Conservation (phyloP, 2,888 invertebrate species). For the Pimpla rufipes region DNA sequence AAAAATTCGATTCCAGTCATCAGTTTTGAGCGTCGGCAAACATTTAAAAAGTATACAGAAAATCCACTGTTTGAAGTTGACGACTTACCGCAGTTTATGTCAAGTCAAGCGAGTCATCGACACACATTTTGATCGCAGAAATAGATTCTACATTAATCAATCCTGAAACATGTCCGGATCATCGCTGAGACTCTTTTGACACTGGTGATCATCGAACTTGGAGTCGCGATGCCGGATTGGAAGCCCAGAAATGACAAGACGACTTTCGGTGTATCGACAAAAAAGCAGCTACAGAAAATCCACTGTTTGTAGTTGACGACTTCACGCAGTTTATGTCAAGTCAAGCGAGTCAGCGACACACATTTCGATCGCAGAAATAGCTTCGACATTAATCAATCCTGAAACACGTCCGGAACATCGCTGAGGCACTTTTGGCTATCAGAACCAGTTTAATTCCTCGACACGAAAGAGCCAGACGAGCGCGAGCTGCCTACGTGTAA, state of each 20-base stretch:
- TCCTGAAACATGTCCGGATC: constrained; percentile 31
- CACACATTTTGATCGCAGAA: no score
- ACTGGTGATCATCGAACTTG: constrained; percentile 58
- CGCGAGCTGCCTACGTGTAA: constrained; percentile 41
- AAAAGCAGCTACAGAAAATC: neutral
- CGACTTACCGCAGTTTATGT: no score
- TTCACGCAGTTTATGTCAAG: no score
- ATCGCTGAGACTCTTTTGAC: constrained; percentile 75
- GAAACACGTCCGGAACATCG: neutral
- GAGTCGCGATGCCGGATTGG: neutral
- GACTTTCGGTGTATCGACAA: neutral
- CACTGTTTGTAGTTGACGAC: no score
- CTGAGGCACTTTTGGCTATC: constrained; percentile 17
- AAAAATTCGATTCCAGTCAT: no score
- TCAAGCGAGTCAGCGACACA: no score
- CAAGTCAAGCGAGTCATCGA: no score
- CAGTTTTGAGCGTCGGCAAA: no score
- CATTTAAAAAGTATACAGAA: no score
- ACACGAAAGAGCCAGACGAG: no score
- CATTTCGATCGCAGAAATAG: neutral
- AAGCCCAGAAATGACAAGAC: neutral
- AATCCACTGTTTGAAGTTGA: no score
- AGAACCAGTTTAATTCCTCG: constrained; percentile 53
- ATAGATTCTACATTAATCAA: no score
- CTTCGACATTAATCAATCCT: constrained; percentile 3